These are phyloP conservation scores for Eumacrocentrus americanus DNA, from an alignment of 2,888 invertebrate species.

Conservation along the genomic window DNA sequence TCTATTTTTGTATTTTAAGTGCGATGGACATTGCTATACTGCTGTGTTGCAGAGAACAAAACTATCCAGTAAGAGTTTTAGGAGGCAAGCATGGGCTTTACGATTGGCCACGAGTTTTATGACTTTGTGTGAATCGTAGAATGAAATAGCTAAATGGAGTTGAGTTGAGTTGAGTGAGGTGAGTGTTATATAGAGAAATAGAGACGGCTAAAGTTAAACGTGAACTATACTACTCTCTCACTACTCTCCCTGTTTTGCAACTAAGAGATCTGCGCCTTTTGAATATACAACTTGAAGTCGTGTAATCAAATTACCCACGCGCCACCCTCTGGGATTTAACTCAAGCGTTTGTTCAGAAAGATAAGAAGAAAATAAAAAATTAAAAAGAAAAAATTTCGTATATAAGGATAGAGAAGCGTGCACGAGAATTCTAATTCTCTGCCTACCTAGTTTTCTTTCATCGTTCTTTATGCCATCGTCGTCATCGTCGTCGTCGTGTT, in stretches of 20 bases:
- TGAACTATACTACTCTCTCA: conserved; percentile 4
- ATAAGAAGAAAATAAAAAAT: conserved; percentile 13
- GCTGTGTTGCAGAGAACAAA: too few relatives aligned
- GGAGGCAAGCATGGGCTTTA: not conserved
- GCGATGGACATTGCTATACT: too few relatives aligned
- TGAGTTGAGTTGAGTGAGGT: not conserved
- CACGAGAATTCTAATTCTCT: conserved; percentile 18
- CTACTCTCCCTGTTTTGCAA: too few relatives aligned
- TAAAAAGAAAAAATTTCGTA: too few relatives aligned
- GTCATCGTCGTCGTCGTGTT: too few relatives aligned
- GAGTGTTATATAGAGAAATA: conserved; percentile 2
- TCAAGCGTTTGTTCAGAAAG: conserved; percentile 11
- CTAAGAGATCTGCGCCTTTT: conserved; percentile 4
- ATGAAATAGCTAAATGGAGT: conserved; percentile 11
- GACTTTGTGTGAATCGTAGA: conserved; percentile 1
- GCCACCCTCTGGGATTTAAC: conserved; percentile 7
- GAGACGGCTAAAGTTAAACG: conserved; percentile 2
- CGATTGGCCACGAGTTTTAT: not conserved
- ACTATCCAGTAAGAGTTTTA: too few relatives aligned
- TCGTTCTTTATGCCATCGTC: too few relatives aligned
- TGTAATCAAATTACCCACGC: conserved; percentile 45
- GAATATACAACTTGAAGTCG: conserved; percentile 37
- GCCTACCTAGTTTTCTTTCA: not conserved
- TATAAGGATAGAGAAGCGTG: conserved; percentile 11
- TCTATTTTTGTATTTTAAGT: too few relatives aligned